These are phyloP conservation scores for Odontophorus gujanensis DNA, from an alignment of 2,113 vertebrate species.

Conservation along the genomic window DNA sequence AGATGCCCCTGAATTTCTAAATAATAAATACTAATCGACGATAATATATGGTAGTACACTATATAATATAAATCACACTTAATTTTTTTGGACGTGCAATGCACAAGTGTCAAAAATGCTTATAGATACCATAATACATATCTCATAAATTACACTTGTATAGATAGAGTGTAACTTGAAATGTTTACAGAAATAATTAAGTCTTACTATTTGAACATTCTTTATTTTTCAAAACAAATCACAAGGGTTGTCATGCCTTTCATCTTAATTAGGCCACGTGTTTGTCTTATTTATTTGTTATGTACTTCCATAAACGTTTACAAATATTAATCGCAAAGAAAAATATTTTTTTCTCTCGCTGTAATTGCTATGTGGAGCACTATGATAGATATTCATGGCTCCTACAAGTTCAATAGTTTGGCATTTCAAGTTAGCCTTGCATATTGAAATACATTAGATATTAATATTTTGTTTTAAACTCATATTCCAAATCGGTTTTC, in stretches of 20 bases:
- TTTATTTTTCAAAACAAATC: constrained; percentile 73
- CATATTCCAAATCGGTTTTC: background rate
- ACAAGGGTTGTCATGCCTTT: constrained; percentile 75
- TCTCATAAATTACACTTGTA: constrained; percentile 59
- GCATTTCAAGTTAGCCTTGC: background rate
- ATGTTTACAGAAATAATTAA: constrained; percentile 76
- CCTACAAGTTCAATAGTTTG: constrained; percentile 1
- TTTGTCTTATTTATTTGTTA: constrained; percentile 73
- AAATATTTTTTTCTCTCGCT: constrained; percentile 68
- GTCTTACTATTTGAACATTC: constrained; percentile 63
- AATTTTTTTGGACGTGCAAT: constrained; percentile 49
- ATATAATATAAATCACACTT: constrained; percentile 61
- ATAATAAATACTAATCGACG: constrained; percentile 64
- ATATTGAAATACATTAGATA: background rate
- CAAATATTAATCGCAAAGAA: constrained; percentile 69
- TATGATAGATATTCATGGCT: constrained; percentile 53
- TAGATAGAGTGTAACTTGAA: constrained; percentile 54
- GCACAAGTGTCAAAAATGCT: constrained; percentile 57
- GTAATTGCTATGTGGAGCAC: constrained; percentile 59
- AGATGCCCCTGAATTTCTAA: constrained; percentile 33
- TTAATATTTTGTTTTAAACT: background rate
- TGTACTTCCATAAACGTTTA: constrained; percentile 76
- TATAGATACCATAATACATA: constrained; percentile 32
- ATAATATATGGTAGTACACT: constrained; percentile 33
- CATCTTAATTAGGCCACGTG: constrained; percentile 77